Base-by-base conservation (phyloP, 2,797 vertebrate species). In the Anableps anableps region DNA sequence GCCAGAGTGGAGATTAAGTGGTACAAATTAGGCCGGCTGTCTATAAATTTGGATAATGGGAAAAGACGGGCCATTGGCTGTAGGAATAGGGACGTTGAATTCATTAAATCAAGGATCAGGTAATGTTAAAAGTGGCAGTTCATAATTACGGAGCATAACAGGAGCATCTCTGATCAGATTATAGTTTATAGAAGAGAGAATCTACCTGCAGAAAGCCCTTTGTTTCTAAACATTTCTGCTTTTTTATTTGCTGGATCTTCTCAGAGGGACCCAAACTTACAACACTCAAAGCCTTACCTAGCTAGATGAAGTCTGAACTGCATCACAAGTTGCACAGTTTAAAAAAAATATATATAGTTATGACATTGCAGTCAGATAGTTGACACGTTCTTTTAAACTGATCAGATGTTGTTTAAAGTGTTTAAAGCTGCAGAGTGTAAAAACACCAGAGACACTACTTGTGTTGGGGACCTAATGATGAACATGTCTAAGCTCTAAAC, bases 31-130 rank as follows among this genome's bases (percentile, higher is more conserved):
- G 70, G 76, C 68, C 29, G 5, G 66, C 64, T 76, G 66, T 53
- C 72, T 68, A 78, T 82, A 77, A 43, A 86, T 83, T 51, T 34
- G 31, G 17, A 17, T 84, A 79, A 66, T 86, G 58, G 86, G 82
- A 86, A 74, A 88, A 71, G 74, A 76, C 68, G 76, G 83, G 72
- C 72, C 41, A 79, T 82, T 80, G 79, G 86, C 83, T 83, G 83
- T 86, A 92, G 89, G 81, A 89, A 91, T 71, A 85, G 86, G 80
- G 76, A 77, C 76, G 75, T 78, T 86, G 84, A 85, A 85, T 79
- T 85, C 78, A 88, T 88, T 82, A 87, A 85, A 76, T 71, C 85
- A 90, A 88, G 80, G 78, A 89, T 83, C 85, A 86, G 88, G 77
- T 89, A 88, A 91, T 79, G 71, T 60, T 78, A 88, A 83, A 78